A percentile compares a stretch with the other conserved stretches of the same genome.
Conservation (phyloP, 1,140 invertebrate species). For the Manduca sexta region DNA sequence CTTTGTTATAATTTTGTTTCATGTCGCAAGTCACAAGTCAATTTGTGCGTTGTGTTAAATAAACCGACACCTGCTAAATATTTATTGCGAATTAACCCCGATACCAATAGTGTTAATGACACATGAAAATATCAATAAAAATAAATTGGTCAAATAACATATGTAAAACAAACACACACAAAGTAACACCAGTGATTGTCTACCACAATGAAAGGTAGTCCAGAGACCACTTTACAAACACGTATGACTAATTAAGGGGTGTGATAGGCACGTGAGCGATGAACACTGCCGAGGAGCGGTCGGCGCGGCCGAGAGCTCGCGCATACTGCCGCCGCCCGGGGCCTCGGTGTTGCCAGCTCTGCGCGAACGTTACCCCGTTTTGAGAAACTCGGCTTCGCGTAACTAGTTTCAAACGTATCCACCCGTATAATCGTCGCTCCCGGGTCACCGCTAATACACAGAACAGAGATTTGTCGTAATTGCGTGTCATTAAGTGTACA, state of each 20-base stretch:
- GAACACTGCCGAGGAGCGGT: slow-evolving; percentile 31
- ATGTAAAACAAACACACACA: no score
- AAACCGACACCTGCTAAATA: no score
- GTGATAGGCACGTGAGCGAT: slow-evolving; percentile 11
- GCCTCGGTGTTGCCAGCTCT: slow-evolving; percentile 33
- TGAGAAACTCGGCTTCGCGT: neutral
- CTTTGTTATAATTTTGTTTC: no score
- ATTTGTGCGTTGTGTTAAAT: no score
- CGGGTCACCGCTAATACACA: slow-evolving; percentile 19
- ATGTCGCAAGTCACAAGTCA: no score
- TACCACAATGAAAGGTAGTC: no score
- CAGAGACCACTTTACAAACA: slow-evolving; percentile 9
- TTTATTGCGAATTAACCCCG: no score
- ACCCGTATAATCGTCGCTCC: slow-evolving; percentile 27
- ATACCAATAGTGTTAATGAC: no score
- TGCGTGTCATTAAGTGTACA: slow-evolving; percentile 15
- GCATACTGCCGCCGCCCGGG: slow-evolving; percentile 64
- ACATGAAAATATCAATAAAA: no score
- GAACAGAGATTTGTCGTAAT: slow-evolving; percentile 20
- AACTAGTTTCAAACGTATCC: slow-evolving; percentile 23
- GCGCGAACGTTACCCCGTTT: slow-evolving; percentile 7
- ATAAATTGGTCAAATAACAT: no score
- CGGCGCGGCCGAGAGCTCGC: slow-evolving; percentile 47
- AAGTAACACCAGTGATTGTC: no score
- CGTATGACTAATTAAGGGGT: slow-evolving; percentile 20